A percentile compares a stretch with the other conserved stretches of the same genome.
These are phyloP conservation scores for Dexiosoma caninum DNA, from an alignment of 2,888 invertebrate species.

Conservation along the genomic window DNA sequence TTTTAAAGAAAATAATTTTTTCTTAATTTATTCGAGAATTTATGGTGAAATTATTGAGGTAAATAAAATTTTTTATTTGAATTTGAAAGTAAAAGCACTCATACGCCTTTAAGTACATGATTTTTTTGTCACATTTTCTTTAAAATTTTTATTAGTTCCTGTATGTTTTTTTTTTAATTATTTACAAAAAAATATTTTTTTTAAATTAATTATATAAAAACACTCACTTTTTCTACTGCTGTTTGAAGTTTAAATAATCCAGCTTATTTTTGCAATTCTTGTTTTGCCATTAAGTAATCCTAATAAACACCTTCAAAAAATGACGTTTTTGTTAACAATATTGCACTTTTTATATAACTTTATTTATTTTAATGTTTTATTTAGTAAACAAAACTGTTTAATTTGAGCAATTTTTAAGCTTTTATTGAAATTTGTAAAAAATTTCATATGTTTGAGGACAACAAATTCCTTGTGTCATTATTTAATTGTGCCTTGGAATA, in stretches of 20 bases:
- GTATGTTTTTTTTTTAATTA: no score
- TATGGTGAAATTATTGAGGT: no score
- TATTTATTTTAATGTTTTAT: constrained; percentile 33
- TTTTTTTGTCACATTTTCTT: not conserved
- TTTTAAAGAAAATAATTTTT: not conserved
- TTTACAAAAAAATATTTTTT: no score
- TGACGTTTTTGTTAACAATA: constrained; percentile 8
- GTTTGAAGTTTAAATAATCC: constrained; percentile 19
- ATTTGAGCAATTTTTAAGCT: not conserved
- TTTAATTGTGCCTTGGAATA: not conserved
- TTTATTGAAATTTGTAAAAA: constrained; percentile 4
- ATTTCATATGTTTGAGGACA: constrained; percentile 25
- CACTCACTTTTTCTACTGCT: constrained; percentile 53
- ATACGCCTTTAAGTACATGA: constrained; percentile 8
- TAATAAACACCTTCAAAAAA: constrained; percentile 22
- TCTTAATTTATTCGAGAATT: not conserved
- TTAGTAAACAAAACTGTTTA: constrained; percentile 11
- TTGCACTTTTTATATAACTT: constrained; percentile 33
- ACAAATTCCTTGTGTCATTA: constrained; percentile 22
- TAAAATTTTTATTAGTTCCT: not conserved
- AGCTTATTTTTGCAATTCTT: not conserved
- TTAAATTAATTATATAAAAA: not conserved
- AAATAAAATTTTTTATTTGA: not conserved
- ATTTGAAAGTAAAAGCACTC: constrained; percentile 6
- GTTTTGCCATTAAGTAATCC: constrained; percentile 19